A percentile compares a stretch with the other conserved stretches of the same genome.
These are phyloP conservation scores for Maniola hyperantus DNA, from an alignment of 2,888 invertebrate species.

Conservation along the genomic window DNA sequence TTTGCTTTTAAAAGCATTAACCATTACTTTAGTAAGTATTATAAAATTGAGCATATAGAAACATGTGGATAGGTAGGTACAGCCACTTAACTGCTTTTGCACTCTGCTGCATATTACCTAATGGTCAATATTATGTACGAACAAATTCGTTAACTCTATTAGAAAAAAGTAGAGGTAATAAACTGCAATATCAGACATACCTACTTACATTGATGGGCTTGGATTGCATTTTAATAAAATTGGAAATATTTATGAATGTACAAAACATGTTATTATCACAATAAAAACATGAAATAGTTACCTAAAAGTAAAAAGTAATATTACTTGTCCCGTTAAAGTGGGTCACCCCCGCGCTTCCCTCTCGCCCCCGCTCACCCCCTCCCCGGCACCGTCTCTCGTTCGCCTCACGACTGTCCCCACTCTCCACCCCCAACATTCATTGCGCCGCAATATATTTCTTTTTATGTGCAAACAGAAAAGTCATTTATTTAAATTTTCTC, in stretches of 20 bases:
- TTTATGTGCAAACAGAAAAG: slow-evolving; percentile 84
- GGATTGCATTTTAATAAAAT: background rate
- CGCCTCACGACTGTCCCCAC: slow-evolving; percentile 71
- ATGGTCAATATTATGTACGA: background rate
- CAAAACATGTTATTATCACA: slow-evolving; percentile 72
- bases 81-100: too few species aligned
- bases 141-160: background rate
- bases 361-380: slow-evolving; percentile 44
- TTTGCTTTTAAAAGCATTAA: background rate
- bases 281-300: slow-evolving; percentile 82
- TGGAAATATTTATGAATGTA: slow-evolving; percentile 29
- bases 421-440: slow-evolving; percentile 77
- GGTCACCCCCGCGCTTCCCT: slow-evolving; percentile 69
- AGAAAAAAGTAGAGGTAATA: background rate
- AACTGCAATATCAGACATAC: background rate
- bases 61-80: too few species aligned
- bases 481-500: slow-evolving; percentile 83
- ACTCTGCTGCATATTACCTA: too few species aligned
- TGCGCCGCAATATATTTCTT: slow-evolving; percentile 83
- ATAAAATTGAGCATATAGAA: background rate
- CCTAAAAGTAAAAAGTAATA: slow-evolving; percentile 84
- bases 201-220: background rate
- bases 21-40: background rate
- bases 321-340: slow-evolving; percentile 83
- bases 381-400: slow-evolving; percentile 62